Evolutionary conservation across 2,888 invertebrate genomes (phyloP), one percentile per base, ranked within the genome.

Genomic region (Bugula neritina): DNA sequence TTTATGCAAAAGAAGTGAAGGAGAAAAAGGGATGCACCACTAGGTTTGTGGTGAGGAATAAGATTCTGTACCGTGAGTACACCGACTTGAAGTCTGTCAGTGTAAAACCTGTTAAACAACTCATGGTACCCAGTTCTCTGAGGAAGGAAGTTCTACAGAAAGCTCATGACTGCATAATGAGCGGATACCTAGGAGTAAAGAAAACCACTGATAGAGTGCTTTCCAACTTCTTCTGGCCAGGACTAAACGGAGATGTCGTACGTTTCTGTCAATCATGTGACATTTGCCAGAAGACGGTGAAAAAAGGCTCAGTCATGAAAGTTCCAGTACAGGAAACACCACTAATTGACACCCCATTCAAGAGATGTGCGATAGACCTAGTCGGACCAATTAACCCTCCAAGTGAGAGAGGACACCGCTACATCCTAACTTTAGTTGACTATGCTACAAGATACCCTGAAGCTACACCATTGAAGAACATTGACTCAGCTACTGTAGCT

Each of bases 371-470:
- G 0, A 69, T 74, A 10, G 76, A 76, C 55, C n/a, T 76, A 0
- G 63, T 77, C 3, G 76, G 77, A 1, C 77, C 76, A 0, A 71
- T 76, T 0, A 43, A 25, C 52, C 74, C 75, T 29, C 57, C 71
- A n/a, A 73, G 74, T 0, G 73, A 74, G 1, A 72, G 58, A n/a
- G 74, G 74, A 3, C 72, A 77, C 29, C 58, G 75, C 29, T 77
- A 75, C 71, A 75, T 76, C 13, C 54, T 77, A 1, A 73, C 74
- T 0, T 1, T 75, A 1, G 72, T 75, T 0, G 76, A 77, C 54
- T 75, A 74, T 69, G 75, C 76, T 13, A 77, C 76, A 0, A 0
- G 77, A 23, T 77, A 74, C 63, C 75, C 77, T 23, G 77, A 76
- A 34, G 76, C 77, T 1, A 69, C 74, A 13, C 71, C 76, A 10